Base-by-base conservation (phyloP, 2,113 vertebrate genomes). In the Illadopsis cleaveri region DNA sequence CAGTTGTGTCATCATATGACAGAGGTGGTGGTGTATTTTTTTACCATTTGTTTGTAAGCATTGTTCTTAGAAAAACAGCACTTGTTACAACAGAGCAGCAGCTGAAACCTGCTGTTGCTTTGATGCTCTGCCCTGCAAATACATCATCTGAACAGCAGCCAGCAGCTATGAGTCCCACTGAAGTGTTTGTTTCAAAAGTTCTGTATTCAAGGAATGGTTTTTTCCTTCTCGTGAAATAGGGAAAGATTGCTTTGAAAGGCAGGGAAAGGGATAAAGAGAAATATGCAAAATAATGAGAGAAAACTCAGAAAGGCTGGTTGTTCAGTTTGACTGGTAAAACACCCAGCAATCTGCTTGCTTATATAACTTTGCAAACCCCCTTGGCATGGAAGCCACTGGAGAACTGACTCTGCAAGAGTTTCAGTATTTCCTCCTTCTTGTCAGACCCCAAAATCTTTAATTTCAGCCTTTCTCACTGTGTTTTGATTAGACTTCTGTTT, bases 51-150 rank as follows among this genome's bases (percentile, higher is more conserved):
- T 87, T 94, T 94, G 78, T 96, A 86, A 90, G 78, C 47, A 69
- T 1, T 54, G 35, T 61, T 93, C 54, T 65, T 90, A 38, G 1
- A 54, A 91, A 94, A 94, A 35, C 76, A 86, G 35, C 22, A 44
- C 17, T 93, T n/a, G 5, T 37, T 84, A 13, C 60, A 76, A 44
- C 66, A 85, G 61, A 54, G 38, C 78, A 80, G 53, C 78, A 69
- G 62, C 93, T 93, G 93, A 86, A 82, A 40, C 78, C 73, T 91
- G 91, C 93, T 73, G 75, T 80, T 93, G 82, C 94, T 96, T 96
- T 94, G 95, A 96, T 95, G 75, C 18, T 77, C 33, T 86, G 85
- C 79, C 96, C 89, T 93, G 75, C 58, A 88, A 73, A 95, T 94
- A 73, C 82, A 77, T 96, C 82, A 94, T 95, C 71, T 85, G 95